phyloP scores from a whole-genome alignment of 2,888 invertebrate genomes.

The Perizoma flavofasciatum region DNA sequence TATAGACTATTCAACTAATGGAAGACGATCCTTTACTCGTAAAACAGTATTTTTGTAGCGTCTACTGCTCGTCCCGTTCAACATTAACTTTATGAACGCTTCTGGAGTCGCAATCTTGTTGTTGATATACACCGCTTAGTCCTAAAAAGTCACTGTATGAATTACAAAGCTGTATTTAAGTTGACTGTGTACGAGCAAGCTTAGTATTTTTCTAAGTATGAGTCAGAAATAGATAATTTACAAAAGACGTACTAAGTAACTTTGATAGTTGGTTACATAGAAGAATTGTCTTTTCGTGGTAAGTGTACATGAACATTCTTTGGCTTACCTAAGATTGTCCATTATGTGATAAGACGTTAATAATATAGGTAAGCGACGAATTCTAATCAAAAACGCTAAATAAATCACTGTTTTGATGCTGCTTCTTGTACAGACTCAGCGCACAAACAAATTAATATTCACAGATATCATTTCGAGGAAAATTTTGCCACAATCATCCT shows the following conservation, averaged over 20 bases:
- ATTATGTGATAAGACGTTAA: too few relatives aligned
- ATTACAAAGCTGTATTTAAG: slow-evolving; percentile 5
- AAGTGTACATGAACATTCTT: too few relatives aligned
- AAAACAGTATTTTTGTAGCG: slow-evolving; percentile 3
- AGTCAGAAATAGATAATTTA: background rate
- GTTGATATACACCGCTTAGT: slow-evolving; percentile 7
- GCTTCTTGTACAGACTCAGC: slow-evolving; percentile 33
- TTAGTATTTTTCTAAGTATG: too few relatives aligned
- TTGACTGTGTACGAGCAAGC: background rate
- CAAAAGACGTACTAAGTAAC: background rate
- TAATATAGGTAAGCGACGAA: background rate
- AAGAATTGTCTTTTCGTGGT: too few relatives aligned
- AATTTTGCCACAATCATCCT: slow-evolving; percentile 66
- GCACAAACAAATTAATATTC: slow-evolving; percentile 51
- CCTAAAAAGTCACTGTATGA: slow-evolving; percentile 18
- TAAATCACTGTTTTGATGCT: slow-evolving; percentile 25
- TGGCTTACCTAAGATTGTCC: too few relatives aligned
- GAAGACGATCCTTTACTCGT: slow-evolving; percentile 1
- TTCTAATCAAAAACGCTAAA: slow-evolving; percentile 23
- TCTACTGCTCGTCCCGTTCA: slow-evolving; percentile 7
- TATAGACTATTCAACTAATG: slow-evolving; percentile 11
- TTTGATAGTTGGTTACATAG: too few relatives aligned
- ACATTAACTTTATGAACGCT: slow-evolving; percentile 20
- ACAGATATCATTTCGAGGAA: slow-evolving; percentile 51
- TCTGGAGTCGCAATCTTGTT: slow-evolving; percentile 13